Base-by-base conservation (phyloP, 2,888 invertebrate species). In the Ametastegia equiseti region DNA sequence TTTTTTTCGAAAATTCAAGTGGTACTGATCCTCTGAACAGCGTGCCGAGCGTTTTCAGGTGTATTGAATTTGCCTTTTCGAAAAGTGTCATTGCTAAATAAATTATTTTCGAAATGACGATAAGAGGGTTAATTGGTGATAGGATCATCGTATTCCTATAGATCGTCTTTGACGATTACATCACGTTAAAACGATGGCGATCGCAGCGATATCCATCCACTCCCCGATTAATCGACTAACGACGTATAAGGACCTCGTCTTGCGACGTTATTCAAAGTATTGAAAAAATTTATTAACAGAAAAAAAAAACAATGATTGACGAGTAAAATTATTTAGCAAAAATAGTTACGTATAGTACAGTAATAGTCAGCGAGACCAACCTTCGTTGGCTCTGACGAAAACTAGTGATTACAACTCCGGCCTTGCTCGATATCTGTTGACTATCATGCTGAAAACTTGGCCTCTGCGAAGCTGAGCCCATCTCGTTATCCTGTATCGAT, bases 381-480 rank as follows among this genome's bases (percentile, higher is more conserved):
- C 98, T 96, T 91, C 98, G 92, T 88, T 97, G 97, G 15, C 97
- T 97, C 89, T 97, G 96, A 75, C 97, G 93, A 87, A 96, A 97
- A 2, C 97, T 97, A 1, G 98, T 98, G 81, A 98, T 97, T 78
- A 98, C 97, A 7, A 97, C 97, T 0, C 98, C 98, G 1, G 97
- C 97, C 91, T 96, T 96, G 84, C 86, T 89, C 84, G 89, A 89
- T 1, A 83, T 83, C 82, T 90, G 90, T 13, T 86, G 85, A 65
- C 83, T 69, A 60, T 90, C 90, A 78, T 89, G 88, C 57, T 89
- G 90, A 77, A 85, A 87, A 36, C 86, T 83, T 54, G 86, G 83
- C 27, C 86, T 85, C n/a, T 86, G 86, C 11, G 84, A 86, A 6
- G 83, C 83, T 4, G 84, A 82, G 63, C 85, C 86, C 81, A 87